Conservation (phyloP, 2,797 vertebrate species). For the Cygnus olor region DNA sequence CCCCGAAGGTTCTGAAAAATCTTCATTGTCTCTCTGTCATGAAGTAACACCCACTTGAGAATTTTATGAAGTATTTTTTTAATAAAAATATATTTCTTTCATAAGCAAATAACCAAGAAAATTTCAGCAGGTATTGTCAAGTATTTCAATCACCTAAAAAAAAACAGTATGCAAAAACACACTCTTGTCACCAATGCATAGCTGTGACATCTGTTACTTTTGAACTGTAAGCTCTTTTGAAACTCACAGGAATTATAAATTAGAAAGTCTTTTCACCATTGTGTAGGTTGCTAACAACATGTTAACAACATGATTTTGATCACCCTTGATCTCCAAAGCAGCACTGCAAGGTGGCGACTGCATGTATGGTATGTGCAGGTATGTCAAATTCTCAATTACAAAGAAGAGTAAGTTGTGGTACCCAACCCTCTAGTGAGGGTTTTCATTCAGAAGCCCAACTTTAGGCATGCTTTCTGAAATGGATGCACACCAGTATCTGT, state of each 20-base stretch:
- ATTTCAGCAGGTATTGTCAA: not conserved
- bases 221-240: not conserved
- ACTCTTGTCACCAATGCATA: not conserved
- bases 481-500: not conserved
- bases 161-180: not conserved
- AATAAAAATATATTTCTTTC: not conserved
- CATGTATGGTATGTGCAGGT: not conserved
- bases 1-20: not conserved
- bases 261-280: not conserved
- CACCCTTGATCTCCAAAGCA: not conserved
- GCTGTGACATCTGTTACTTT: not conserved
- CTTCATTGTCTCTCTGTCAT: not conserved
- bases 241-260: fast-evolving
- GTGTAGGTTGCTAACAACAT: not conserved
- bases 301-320: not conserved
- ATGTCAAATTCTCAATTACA: not conserved
- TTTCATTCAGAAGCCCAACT: not conserved
- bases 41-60: not conserved
- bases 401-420: not conserved
- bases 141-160: not conserved
- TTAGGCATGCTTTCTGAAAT: not conserved
- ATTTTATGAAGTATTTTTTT: not conserved
- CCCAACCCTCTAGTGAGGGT: not conserved
- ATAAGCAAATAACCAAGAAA: not conserved
- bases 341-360: not conserved